Percentiles rank a stretch among this genome's conserved stretches.
These are phyloP conservation scores for Dasyprocta punctata DNA, from an alignment of 2,113 vertebrate genomes.

Conservation along the genomic window DNA sequence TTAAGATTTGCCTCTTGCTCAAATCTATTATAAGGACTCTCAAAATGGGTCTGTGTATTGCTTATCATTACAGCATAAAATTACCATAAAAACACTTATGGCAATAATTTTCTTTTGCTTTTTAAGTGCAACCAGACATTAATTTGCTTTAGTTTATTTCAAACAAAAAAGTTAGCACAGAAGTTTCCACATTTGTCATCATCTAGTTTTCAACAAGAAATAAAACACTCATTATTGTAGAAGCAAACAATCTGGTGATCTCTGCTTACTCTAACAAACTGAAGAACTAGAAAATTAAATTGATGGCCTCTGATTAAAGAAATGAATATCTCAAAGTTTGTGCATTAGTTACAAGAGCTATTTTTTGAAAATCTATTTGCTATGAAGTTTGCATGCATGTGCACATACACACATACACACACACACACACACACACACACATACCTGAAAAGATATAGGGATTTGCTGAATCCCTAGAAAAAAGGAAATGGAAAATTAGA, in stretches of 20 bases:
- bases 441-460: background rate
- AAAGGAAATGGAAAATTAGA: background rate
- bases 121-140: constrained; percentile 26
- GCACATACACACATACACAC: background rate
- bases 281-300: constrained; percentile 51
- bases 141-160: constrained; percentile 61
- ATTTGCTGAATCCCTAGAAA: background rate
- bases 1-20: constrained; percentile 36
- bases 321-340: background rate
- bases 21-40: constrained; percentile 18
- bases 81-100: constrained; percentile 44
- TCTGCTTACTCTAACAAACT: constrained; percentile 52
- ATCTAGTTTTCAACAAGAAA: constrained; percentile 46
- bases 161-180: constrained; percentile 23
- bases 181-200: background rate
- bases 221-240: constrained; percentile 1
- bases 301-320: background rate
- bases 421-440: background rate
- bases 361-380: background rate
- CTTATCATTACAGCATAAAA: constrained; percentile 48
- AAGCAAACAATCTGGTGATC: constrained; percentile 29
- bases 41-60: constrained; percentile 4
- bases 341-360: background rate
- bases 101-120: constrained; percentile 40
- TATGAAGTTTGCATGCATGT: background rate